phyloP scores from a whole-genome alignment of 2,797 vertebrate species.

The Cichlasoma orientale region DNA sequence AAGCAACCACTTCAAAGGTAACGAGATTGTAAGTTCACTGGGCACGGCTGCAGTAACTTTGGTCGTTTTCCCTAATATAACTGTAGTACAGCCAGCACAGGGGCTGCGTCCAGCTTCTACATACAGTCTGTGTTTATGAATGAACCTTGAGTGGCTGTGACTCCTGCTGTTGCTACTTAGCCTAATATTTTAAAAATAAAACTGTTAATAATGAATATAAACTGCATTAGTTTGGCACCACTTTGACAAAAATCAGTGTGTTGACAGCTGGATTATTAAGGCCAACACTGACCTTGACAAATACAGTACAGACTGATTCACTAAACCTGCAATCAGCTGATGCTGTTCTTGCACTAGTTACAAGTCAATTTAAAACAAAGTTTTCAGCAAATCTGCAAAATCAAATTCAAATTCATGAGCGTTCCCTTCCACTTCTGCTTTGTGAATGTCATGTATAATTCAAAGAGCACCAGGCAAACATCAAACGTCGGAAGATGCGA shows the following conservation, averaged over 20 bases:
- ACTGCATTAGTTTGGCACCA: not conserved
- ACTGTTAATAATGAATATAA: rapidly evolving
- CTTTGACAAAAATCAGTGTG: not conserved
- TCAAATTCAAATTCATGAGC: not conserved
- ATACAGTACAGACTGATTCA: no score
- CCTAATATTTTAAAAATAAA: not conserved
- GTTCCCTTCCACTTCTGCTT: not conserved
- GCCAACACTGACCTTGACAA: not conserved
- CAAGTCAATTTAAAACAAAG: not conserved
- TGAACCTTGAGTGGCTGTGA: not conserved
- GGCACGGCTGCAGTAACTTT: no score
- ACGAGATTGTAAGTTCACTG: no score
- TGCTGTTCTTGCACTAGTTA: no score
- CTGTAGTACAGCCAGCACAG: rapidly evolving
- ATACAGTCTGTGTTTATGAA: not conserved
- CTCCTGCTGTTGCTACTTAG: not conserved
- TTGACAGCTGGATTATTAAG: not conserved
- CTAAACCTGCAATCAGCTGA: not conserved
- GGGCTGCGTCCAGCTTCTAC: not conserved
- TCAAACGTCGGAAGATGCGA: not conserved
- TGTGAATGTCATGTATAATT: not conserved
- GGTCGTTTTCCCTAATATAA: not conserved
- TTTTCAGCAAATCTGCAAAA: not conserved
- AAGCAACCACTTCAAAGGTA: not conserved
- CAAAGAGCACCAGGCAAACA: not conserved